Evolutionary conservation across 2,113 vertebrate species (phyloP), one percentile per base, ranked within the genome.

Genomic region (Neoarius graeffei): DNA sequence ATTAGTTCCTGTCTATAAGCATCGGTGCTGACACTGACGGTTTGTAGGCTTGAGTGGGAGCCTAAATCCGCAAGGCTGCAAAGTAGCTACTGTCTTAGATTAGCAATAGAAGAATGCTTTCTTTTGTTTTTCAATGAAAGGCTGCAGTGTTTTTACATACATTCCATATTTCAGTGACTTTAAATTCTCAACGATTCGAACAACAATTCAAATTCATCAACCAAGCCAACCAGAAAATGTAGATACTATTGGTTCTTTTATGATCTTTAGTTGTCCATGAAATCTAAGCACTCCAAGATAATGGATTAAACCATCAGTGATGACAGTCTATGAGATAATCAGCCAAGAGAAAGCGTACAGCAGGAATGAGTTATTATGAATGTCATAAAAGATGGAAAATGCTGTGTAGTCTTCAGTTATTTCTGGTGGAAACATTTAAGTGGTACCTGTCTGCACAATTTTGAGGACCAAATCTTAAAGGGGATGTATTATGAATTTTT

Each of bases 391-490:
- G 25, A 60, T 35, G 69, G 81, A 56, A 87, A 69, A 19, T 52
- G 27, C 35, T 52, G 4, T 67, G 66, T 23, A 56, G 67, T 25
- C 80, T 50, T 60, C 66, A 15, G 71, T 48, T 83, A 23, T 42
- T 30, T 83, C 54, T 69, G 11, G 23, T 54, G 56, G 23, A 83
- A 52, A 50, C 35, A 73, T 57, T 59, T 84, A 19, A 74, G 25
- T 85, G 62, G 66, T 62, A 30, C 80, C 74, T 57, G n/a, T 50
- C 62, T 74, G 50, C 82, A 86, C 48, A 76, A 83, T 83, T 87
- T 27, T 71, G 30, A 71, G 35, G 11, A 30, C 48, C 62, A 80
- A 80, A 86, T n/a, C 64, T 82, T 27, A 87, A 14, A 83, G 42
- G 42, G 42, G 42, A 42, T 42, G 42, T 42, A 42, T 42, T 42